Evolutionary conservation across 2,888 invertebrate genomes (phyloP).

Genomic region (Ethmia dodecea): DNA sequence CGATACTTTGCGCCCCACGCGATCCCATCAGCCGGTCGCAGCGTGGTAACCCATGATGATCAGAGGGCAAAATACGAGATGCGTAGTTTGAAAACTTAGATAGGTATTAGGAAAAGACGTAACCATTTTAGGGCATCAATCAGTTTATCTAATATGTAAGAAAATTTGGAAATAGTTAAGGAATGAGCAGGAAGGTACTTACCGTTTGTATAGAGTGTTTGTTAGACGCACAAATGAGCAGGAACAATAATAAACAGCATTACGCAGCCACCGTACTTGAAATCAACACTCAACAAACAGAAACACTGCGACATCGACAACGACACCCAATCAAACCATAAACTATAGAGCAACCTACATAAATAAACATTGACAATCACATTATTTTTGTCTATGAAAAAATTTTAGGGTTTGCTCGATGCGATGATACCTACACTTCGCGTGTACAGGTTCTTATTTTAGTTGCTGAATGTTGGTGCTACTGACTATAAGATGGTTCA

Average conservation of each 20-base stretch:
- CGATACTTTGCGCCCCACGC: constrained; percentile 49
- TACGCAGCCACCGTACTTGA: constrained; percentile 63
- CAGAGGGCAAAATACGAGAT: constrained; percentile 44
- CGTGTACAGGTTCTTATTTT: background rate
- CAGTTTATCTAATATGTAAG: background rate
- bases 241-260: constrained; percentile 71
- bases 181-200: constrained; percentile 34
- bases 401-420: constrained; percentile 1
- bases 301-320: too few species aligned
- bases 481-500: too few species aligned
- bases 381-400: constrained; percentile 28
- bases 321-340: constrained; percentile 70
- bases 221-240: constrained; percentile 48
- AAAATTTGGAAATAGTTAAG: constrained; percentile 8
- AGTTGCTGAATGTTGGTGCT: background rate
- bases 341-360: constrained; percentile 65
- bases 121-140: constrained; percentile 5
- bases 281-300: constrained; percentile 65
- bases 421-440: background rate
- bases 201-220: constrained; percentile 48
- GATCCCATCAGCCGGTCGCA: constrained; percentile 21
- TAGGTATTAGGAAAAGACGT: constrained; percentile 16
- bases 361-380: constrained; percentile 67
- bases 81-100: constrained; percentile 44
- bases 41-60: constrained; percentile 17